Evolutionary conservation across 1,140 invertebrate genomes (phyloP), one percentile per base, ranked within the genome.

Genomic region (Phymastichus coffea): DNA sequence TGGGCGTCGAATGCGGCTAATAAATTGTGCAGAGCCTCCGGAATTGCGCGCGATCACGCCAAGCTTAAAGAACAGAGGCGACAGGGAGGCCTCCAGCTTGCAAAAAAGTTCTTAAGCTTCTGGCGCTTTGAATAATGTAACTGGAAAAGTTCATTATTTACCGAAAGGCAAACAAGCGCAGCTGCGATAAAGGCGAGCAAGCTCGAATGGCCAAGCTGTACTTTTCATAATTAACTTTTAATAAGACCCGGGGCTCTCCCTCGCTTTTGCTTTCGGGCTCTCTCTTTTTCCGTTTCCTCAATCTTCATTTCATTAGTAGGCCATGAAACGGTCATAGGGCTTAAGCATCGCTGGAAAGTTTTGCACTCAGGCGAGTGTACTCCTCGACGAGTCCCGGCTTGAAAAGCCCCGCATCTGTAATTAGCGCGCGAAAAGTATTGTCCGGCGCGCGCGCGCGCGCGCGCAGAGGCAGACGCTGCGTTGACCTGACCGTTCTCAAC

Each of bases 81-180:
- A 10, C 14, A 26, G n/a, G n/a, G n/a, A n/a, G n/a, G n/a, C n/a
- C n/a, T n/a, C n/a, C n/a, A n/a, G n/a, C n/a, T n/a, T n/a, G n/a
- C n/a, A n/a, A n/a, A n/a, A 17, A 52, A 17, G n/a, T 52, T 40
- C 28, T 52, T 40, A 40, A 40, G n/a, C 35, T 40, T 4, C 30
- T 4, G 4, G 12, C 4, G 28, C 33, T 37, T 41, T 37, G 30
- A 51, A 54, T 54, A 43, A 41, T 15, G 38, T 33, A 40, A 30
- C 25, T 33, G 25, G 1, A 6, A 43, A 43, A 54, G 14, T 33
- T 54, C 3, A 22, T 33, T 43, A 54, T 33, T 54, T 54, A 54
- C 40, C 4, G 22, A 43, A 54, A 53, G 22, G n/a, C n/a, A n/a
- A 47, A 47, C 2, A 9, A 9, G 15, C 2, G 4, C 19, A 35